Base-by-base conservation (phyloP, 2,888 invertebrate genomes). In the Sialis fuliginosa region DNA sequence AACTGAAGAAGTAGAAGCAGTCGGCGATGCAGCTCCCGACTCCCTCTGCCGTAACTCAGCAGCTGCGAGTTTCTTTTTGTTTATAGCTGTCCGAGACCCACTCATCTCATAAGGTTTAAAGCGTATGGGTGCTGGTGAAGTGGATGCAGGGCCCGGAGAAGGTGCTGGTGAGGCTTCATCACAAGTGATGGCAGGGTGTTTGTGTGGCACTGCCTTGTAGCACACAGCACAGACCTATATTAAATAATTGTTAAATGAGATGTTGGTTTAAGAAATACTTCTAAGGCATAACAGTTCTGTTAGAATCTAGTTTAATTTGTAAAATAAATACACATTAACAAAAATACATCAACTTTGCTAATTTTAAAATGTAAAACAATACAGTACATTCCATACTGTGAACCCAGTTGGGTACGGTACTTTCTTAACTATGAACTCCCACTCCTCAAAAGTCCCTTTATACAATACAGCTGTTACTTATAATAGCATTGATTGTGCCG, bases 171-270 rank as follows among this genome's bases (percentile, higher is more conserved):
- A 59, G 50, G 52, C 54, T 48, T 54, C 57, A 49, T 56, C 62
- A 45, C 53, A 54, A 45, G 53, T 54, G 62, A 78, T 80, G 56
- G 79, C 76, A 58, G 80, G 79, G 61, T 82, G 80, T 65, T 82
- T 81, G 62, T 78, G 79, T 48, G 81, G 82, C 53, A 87, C 79
- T 52, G 76, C 75, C 67, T 87, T 87, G 67, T 87, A 82, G 69
- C 92, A 92, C 56, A 80, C 76, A 57, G 84, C 81, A 67, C 87
- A 87, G 58, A 90, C 87, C 22, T 22, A 22, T 4, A 22, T 22
- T 22, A 22, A 22, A 22, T 22, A 22, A 22, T 22, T 22, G 22
- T 22, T 2, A 4, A 22, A 22, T 22, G 22, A 22, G 22, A 22
- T 22, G 22, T 22, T 22, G 22, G 22, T 22, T 2, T 22, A 22